Evolutionary conservation across 2,888 invertebrate genomes (phyloP).

Genomic region (Hirudinaria manillensis): DNA sequence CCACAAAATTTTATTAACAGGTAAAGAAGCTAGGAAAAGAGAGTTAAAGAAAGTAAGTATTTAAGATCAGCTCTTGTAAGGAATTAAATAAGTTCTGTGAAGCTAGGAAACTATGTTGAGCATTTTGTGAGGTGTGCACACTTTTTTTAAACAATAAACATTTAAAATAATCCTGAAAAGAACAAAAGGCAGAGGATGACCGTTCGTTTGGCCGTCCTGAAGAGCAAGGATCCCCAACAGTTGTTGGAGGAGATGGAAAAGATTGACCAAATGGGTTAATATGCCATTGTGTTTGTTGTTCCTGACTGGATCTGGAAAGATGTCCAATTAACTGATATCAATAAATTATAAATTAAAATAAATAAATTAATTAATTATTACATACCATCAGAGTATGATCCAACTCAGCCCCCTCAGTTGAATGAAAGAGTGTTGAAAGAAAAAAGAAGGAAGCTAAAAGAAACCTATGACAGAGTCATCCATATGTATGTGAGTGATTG

Average conservation of each 20-base stretch:
- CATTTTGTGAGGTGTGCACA: not conserved
- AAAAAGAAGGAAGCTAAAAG: conserved; percentile 86
- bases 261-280: conserved; percentile 91
- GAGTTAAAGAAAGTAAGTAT: conserved; percentile 75
- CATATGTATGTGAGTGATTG: conserved; percentile 73
- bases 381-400: conserved; percentile 74
- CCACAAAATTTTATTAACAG: conserved; percentile 56
- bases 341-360: not conserved
- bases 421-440: conserved; percentile 95
- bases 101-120: not conserved
- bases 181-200: conserved; percentile 93
- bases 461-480: conserved; percentile 86
- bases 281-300: not conserved
- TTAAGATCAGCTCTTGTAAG: not conserved
- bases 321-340: not conserved
- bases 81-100: conserved; percentile 3
- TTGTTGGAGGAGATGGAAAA: conserved; percentile 91
- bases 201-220: conserved; percentile 90
- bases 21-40: conserved; percentile 92
- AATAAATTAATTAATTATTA: too few relatives aligned
- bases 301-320: not conserved
- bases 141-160: too few relatives aligned
- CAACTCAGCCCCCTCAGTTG: conserved; percentile 83
- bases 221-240: conserved; percentile 93
- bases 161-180: too few relatives aligned